Percentiles rank a stretch among this genome's conserved stretches.
phyloP scores from a whole-genome alignment of 2,113 vertebrate species.

The Cnemophilus loriae region DNA sequence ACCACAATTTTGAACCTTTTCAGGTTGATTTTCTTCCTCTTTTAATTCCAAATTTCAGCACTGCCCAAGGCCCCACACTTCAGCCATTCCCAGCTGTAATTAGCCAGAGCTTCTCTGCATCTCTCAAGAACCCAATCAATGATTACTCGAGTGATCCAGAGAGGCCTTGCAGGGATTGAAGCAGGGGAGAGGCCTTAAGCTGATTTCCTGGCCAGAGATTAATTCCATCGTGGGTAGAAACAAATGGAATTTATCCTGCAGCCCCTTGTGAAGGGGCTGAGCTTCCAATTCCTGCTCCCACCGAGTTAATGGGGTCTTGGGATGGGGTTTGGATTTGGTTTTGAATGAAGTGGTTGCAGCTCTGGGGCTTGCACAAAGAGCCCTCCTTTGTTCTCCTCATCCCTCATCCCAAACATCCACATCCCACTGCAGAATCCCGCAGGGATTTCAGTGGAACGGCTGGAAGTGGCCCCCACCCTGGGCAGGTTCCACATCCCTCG shows the following conservation, averaged over 20 bases:
- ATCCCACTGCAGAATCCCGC: background rate
- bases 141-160: background rate
- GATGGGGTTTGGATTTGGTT: background rate
- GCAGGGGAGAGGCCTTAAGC: background rate
- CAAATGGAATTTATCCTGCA: background rate
- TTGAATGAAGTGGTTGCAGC: background rate
- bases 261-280: background rate
- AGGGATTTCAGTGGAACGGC: background rate
- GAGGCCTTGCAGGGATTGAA: background rate
- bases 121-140: conserved; percentile 22
- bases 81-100: conserved; percentile 24
- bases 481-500: background rate
- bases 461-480: background rate
- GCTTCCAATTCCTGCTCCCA: background rate
- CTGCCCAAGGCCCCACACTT: background rate
- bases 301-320: background rate
- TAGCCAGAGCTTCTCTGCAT: background rate
- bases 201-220: conserved; percentile 37
- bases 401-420: background rate
- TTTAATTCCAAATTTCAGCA: background rate
- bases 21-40: background rate
- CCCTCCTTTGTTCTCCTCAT: background rate
- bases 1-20: background rate
- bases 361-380: background rate
- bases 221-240: background rate